Evolutionary conservation across 1,140 invertebrate species (phyloP), one percentile per base, ranked within the genome.

Genomic region (Drosophila ogumai): DNA sequence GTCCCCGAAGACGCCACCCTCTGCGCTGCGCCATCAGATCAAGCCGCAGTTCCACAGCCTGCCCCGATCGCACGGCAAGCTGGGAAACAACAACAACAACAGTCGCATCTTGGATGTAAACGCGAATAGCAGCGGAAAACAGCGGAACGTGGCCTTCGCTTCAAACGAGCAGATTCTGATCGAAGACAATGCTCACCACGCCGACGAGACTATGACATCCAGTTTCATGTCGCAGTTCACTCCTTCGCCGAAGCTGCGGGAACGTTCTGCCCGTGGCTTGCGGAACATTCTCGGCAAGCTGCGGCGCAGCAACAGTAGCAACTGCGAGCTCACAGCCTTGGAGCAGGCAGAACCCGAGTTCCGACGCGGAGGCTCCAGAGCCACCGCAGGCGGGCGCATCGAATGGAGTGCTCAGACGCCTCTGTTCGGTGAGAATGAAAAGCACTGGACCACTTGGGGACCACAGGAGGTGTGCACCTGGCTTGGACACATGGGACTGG

Each of bases 401-500:
- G 96, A 96, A 36, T 96, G 96, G 95, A 94, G 94, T 50, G 91
- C 93, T 64, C 81, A 90, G 61, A 75, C 79, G 6, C 66, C 81
- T 1, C 41, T 84, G 46, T 82, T 82, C 10, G 78, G 64, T 5
- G 84, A 90, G 25, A 75, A 72, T 7, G 64, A 65, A 56, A 95
- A 95, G 84, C 93, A 95, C 19, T 95, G 96, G 77, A 92, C 92
- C n/a, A 94, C 97, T 60, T 98, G 98, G 96, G 95, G 96, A 79
- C 94, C 95, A 8, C 97, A 98, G 52, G 95, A 97, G 38, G 95
- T 99, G 0, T 96, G 96, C 82, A 95, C 96, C 44, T 99, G 99
- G 99, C 90, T 99, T 31, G 94, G 96, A 74, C 95, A 96, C 58
- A 93, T 99, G 52, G 98, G 98, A 0, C 94, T 99, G 3, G 96